A percentile compares a stretch with the other conserved stretches of the same genome.
phyloP scores from a whole-genome alignment of 1,140 invertebrate genomes.

The Battus philenor region DNA sequence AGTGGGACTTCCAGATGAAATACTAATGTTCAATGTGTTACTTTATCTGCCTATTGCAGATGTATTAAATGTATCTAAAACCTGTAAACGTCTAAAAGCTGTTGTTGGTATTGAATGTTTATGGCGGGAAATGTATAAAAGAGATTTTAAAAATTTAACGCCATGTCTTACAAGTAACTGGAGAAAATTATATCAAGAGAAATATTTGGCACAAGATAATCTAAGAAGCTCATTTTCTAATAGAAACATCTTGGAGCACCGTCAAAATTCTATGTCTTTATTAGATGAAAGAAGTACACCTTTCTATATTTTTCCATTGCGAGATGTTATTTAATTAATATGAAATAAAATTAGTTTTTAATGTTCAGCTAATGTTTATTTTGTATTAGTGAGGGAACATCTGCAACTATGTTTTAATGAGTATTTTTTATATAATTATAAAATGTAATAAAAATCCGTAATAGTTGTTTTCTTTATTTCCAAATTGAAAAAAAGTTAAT shows the following conservation, averaged over 20 bases:
- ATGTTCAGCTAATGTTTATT: too few relatives aligned
- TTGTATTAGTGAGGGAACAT: too few relatives aligned
- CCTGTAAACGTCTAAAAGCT: slow-evolving; percentile 40
- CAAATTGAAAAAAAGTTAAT: too few relatives aligned
- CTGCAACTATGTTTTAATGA: too few relatives aligned
- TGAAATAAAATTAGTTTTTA: too few relatives aligned
- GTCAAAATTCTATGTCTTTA: slow-evolving; percentile 39
- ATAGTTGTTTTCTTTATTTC: too few relatives aligned
- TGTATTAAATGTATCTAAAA: slow-evolving; percentile 40
- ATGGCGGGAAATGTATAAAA: slow-evolving; percentile 48
- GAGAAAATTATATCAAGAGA: slow-evolving; percentile 39
- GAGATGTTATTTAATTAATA: slow-evolving; percentile 34
- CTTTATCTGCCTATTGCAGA: slow-evolving; percentile 36
- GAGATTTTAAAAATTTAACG: slow-evolving; percentile 38
- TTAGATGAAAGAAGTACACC: slow-evolving; percentile 25
- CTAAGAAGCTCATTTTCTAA: slow-evolving; percentile 15
- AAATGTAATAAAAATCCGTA: too few relatives aligned
- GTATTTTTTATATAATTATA: too few relatives aligned
- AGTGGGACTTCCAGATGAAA: slow-evolving; percentile 59
- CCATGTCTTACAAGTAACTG: slow-evolving; percentile 28
- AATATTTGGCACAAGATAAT: slow-evolving; percentile 28
- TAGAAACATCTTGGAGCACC: slow-evolving; percentile 39
- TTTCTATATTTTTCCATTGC: slow-evolving; percentile 23
- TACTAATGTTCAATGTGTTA: slow-evolving; percentile 41
- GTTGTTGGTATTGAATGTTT: slow-evolving; percentile 37